These are phyloP conservation scores for Argya squamiceps DNA, from an alignment of 2,797 vertebrate genomes.

Conservation along the genomic window DNA sequence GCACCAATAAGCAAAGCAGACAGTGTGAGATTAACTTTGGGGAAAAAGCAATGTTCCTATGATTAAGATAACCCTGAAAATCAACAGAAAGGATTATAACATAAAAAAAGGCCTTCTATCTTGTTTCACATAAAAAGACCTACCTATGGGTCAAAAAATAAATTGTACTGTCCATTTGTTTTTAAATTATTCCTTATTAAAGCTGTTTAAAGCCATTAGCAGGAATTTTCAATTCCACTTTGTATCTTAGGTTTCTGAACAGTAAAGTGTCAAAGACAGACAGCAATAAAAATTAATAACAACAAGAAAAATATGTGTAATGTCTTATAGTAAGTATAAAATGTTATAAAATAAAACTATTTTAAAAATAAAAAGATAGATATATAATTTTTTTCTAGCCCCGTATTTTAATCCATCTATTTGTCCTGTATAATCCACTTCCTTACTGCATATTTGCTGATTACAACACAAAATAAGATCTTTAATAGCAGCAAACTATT, in stretches of 20 bases:
- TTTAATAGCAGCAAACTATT: slow-evolving; percentile 36
- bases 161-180: slow-evolving; percentile 30
- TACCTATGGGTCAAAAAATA: slow-evolving; percentile 61
- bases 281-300: slow-evolving; percentile 72
- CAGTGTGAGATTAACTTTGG: slow-evolving; percentile 72
- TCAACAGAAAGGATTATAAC: slow-evolving; percentile 22
- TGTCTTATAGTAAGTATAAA: slow-evolving; percentile 71
- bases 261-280: slow-evolving; percentile 63
- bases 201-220: slow-evolving; percentile 33
- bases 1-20: slow-evolving; percentile 38
- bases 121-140: slow-evolving; percentile 5
- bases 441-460: slow-evolving; percentile 40
- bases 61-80: slow-evolving; percentile 46
- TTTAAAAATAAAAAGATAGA: slow-evolving; percentile 45
- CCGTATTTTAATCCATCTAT: slow-evolving; percentile 38
- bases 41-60: slow-evolving; percentile 44
- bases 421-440: slow-evolving; percentile 10
- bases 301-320: slow-evolving; percentile 64
- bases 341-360: slow-evolving; percentile 62
- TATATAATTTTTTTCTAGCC: slow-evolving; percentile 8
- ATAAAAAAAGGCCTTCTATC: background rate
- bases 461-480: slow-evolving; percentile 41
- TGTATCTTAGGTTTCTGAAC: slow-evolving; percentile 35
- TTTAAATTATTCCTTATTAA: slow-evolving; percentile 55
- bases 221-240: slow-evolving; percentile 27